A percentile compares a stretch with the other conserved stretches of the same genome.
These are phyloP conservation scores for Lepidochitona cinerea DNA, from an alignment of 2,888 invertebrate species.

Conservation along the genomic window DNA sequence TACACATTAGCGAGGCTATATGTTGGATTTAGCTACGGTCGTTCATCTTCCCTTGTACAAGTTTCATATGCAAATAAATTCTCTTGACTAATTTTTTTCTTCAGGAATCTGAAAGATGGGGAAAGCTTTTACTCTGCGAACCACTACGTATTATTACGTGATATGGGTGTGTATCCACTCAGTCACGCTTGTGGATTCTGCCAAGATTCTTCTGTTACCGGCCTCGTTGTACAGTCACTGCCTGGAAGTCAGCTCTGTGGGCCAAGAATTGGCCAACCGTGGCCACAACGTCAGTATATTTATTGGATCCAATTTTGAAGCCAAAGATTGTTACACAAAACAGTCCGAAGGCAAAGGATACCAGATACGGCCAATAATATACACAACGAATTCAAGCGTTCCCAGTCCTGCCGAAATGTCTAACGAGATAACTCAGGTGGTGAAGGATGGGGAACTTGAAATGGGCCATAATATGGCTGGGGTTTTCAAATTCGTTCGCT, in stretches of 20 bases:
- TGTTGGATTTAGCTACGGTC: no score
- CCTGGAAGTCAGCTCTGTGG: not conserved
- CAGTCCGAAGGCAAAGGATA: not conserved
- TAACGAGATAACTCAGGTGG: not conserved
- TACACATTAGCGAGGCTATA: no score
- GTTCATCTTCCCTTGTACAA: no score
- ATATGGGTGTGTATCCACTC: no score
- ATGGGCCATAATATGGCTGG: not conserved
- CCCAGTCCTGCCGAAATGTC: not conserved
- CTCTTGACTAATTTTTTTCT: no score
- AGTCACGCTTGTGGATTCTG: not conserved
- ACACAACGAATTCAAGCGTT: conserved; percentile 24
- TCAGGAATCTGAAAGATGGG: no score
- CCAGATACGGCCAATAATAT: conserved; percentile 22
- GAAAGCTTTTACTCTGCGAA: no score
- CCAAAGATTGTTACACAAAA: not conserved
- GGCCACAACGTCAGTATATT: conserved; percentile 17
- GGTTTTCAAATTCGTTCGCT: not conserved
- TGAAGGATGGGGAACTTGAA: not conserved
- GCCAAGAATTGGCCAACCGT: conserved; percentile 8
- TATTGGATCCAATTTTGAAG: not conserved
- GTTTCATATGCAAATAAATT: no score
- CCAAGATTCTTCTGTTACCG: conserved; percentile 8
- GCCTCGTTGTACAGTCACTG: conserved; percentile 10
- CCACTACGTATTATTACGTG: no score